A percentile compares a stretch with the other conserved stretches of the same genome.
Conservation (phyloP, 1,140 invertebrate species). For the Drosophila tristis region DNA sequence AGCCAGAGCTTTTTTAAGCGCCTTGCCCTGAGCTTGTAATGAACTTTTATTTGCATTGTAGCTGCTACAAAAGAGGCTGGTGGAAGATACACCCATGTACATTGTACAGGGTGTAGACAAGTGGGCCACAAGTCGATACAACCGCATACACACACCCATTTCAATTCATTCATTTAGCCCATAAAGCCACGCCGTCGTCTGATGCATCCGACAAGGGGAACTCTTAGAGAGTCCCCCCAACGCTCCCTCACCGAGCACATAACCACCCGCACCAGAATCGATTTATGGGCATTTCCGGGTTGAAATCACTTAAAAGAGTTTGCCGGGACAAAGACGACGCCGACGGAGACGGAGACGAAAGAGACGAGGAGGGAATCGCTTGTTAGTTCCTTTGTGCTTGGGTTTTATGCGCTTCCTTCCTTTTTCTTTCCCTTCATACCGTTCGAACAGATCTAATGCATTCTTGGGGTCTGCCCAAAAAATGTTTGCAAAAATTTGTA, state of each 20-base stretch:
- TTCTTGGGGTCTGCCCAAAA: constrained; percentile 33
- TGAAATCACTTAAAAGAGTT: constrained; percentile 77
- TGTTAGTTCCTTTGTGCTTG: constrained; percentile 70
- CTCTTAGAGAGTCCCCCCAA: constrained; percentile 12
- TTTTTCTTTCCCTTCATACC: constrained; percentile 21
- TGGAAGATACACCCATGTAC: not conserved
- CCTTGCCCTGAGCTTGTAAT: constrained; percentile 71
- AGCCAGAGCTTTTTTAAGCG: constrained; percentile 58
- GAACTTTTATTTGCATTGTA: constrained; percentile 81
- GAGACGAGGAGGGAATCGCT: constrained; percentile 32
- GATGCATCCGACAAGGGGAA: constrained; percentile 48
- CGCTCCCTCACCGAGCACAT: not conserved
- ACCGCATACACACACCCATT: constrained; percentile 54
- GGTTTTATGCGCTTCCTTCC: constrained; percentile 48
- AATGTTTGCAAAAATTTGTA: constrained; percentile 70
- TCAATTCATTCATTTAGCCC: constrained; percentile 79
- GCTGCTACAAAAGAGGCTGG: constrained; percentile 6
- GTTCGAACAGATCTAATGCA: constrained; percentile 31
- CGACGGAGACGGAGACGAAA: not conserved
- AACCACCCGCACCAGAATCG: constrained; percentile 51
- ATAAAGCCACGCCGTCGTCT: constrained; percentile 38
- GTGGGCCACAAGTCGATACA: constrained; percentile 76
- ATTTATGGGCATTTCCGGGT: constrained; percentile 81
- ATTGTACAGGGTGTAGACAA: constrained; percentile 25
- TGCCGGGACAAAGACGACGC: constrained; percentile 19